phyloP scores from a whole-genome alignment of 2,113 vertebrate genomes.

The Cephalopholis sonnerati region DNA sequence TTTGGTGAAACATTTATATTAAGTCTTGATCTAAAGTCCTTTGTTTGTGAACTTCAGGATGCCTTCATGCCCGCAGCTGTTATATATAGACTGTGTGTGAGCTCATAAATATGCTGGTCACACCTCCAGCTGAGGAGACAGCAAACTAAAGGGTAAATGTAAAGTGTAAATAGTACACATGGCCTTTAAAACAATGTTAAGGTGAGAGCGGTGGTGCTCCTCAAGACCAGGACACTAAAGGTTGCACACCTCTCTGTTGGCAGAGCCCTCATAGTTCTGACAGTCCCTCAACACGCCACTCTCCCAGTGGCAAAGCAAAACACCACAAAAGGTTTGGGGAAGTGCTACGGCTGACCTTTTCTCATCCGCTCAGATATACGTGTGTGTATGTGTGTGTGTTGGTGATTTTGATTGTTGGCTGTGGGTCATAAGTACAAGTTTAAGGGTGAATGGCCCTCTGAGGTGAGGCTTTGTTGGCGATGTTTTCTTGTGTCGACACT shows the following conservation, averaged over 20 bases:
- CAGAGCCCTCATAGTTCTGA: constrained; percentile 76
- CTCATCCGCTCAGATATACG: constrained; percentile 46
- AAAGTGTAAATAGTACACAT: constrained; percentile 76
- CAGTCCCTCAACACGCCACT: constrained; percentile 77
- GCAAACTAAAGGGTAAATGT: constrained; percentile 81
- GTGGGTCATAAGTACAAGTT: constrained; percentile 66
- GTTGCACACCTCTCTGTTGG: constrained; percentile 77
- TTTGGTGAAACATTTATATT: neutral
- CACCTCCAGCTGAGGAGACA: constrained; percentile 57
- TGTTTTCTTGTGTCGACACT: constrained; percentile 59
- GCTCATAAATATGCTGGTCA: constrained; percentile 76
- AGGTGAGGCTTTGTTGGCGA: constrained; percentile 40
- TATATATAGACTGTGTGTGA: constrained; percentile 15
- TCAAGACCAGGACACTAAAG: constrained; percentile 82
- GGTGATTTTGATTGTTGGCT: constrained; percentile 50
- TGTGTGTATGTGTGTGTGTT: constrained; percentile 12
- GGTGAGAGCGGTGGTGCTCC: constrained; percentile 69
- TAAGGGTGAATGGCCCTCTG: constrained; percentile 52
- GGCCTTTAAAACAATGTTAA: constrained; percentile 85
- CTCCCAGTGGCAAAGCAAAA: constrained; percentile 70
- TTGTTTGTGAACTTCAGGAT: neutral
- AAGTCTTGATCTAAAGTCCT: neutral
- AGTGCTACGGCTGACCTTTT: constrained; percentile 82
- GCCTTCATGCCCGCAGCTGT: constrained; percentile 2
- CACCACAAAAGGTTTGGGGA: constrained; percentile 65